Evolutionary conservation across 2,888 invertebrate genomes (phyloP), one percentile per base, ranked within the genome.

Genomic region (Microctonus hyperodae): DNA sequence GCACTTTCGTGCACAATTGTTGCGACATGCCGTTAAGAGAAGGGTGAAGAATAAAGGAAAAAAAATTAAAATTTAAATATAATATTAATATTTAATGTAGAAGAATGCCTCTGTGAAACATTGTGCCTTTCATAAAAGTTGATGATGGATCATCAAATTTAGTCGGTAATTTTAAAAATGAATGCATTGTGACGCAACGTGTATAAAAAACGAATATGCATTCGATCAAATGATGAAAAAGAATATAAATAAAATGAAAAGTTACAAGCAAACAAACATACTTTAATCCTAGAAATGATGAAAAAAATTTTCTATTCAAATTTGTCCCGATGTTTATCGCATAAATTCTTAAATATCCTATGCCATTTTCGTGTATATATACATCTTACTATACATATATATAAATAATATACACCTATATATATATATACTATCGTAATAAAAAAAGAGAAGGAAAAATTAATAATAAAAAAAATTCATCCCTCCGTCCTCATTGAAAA

Each of bases 31-130:
- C 44, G 0, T 16, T 35, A 23, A 25, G 44, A 59, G 40, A 25
- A 1, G 7, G 9, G 3, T 4, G 25, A 53, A 13, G 25, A 55
- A 55, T 9, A 55, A 55, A 55, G 10, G 33, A 20, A 11, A 11
- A 11, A 2, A 48, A 51, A 4, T 23, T 23, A n/a, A 44, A 44
- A 16, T 28, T 16, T 7, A 22, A 23, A n/a, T 20, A 63, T 16
- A 63, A 37, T 25, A 53, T n/a, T 37, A 40, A 55, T 37, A n/a
- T 40, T n/a, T 50, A 61, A 22, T n/a, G 28, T 48, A 37, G 5
- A 55, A 55, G 51, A 72, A 69, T 64, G 71, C 73, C 73, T 77
- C 76, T 76, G 77, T 77, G 77, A 77, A 73, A 75, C 67, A 77
- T 73, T 77, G 77, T 77, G 77, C 77, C 77, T 77, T 77, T 69